Conservation (phyloP, 2,797 vertebrate species). For the Protosalanx chinensis region DNA sequence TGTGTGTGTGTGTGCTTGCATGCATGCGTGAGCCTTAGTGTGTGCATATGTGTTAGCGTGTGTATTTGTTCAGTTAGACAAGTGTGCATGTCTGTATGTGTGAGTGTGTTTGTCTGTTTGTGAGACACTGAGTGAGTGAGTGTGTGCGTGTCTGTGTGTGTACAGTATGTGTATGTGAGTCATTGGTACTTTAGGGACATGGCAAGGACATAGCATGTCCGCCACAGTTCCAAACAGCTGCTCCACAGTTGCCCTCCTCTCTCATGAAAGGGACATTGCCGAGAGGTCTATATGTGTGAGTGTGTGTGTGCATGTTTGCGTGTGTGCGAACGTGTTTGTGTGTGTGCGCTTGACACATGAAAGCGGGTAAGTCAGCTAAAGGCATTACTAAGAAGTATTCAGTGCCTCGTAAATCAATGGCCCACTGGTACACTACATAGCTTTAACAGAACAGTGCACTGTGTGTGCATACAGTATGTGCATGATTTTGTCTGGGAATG, state of each 20-base stretch:
- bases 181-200: conserved; percentile 42
- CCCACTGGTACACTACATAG: conserved; percentile 41
- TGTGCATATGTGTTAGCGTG: conserved; percentile 18
- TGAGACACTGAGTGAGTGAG: conserved; percentile 5
- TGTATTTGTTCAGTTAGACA: neutral
- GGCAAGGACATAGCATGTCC: conserved; percentile 47
- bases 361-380: conserved; percentile 63
- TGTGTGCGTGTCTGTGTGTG: conserved; percentile 30
- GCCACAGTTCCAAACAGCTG: conserved; percentile 67
- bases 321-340: conserved; percentile 3
- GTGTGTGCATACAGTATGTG: neutral
- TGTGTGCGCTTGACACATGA: conserved; percentile 50
- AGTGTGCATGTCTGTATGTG: conserved; percentile 18
- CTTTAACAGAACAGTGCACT: conserved; percentile 46
- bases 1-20: conserved; percentile 19
- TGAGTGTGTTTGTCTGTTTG: conserved; percentile 35
- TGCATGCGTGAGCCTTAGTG: conserved; percentile 27
- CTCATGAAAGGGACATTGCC: conserved; percentile 67
- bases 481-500: conserved; percentile 14
- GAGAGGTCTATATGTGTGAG: conserved; percentile 4
- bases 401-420: conserved; percentile 66
- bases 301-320: conserved; percentile 12
- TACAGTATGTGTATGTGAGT: conserved; percentile 21
- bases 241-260: conserved; percentile 66
- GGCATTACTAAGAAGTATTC: conserved; percentile 64